These are phyloP conservation scores for Theristicus caerulescens DNA, from an alignment of 2,113 vertebrate genomes.

Conservation along the genomic window DNA sequence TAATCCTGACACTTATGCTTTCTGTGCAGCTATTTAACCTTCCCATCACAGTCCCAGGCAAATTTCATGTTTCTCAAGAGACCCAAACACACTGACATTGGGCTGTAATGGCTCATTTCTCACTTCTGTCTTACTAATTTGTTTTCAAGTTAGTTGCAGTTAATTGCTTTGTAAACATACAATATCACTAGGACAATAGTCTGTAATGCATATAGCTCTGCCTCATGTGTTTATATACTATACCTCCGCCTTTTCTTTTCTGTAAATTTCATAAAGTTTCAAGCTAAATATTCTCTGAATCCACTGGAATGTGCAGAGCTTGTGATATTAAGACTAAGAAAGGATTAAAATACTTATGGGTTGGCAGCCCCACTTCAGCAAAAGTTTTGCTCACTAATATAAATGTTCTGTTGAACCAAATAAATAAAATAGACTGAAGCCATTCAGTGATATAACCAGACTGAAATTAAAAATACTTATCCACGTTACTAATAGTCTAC, in stretches of 20 bases:
- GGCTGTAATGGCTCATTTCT: background rate
- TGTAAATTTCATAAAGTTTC: background rate
- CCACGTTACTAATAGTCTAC: background rate
- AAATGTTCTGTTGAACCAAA: background rate
- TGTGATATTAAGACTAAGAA: background rate
- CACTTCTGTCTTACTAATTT: background rate
- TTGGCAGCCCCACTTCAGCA: background rate
- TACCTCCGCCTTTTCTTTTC: accelerated
- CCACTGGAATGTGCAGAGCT: background rate
- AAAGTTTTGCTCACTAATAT: background rate
- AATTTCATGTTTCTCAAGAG: background rate
- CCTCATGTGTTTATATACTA: background rate
- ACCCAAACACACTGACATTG: background rate
- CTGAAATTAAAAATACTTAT: background rate
- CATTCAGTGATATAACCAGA: background rate
- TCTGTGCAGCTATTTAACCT: background rate
- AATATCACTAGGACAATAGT: background rate
- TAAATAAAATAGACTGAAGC: background rate
- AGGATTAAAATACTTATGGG: background rate
- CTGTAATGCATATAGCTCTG: background rate
- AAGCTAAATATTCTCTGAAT: background rate
- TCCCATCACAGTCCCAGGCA: background rate
- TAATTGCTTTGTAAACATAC: background rate
- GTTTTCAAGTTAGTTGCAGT: background rate
- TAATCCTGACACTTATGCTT: background rate